Evolutionary conservation across 2,113 vertebrate genomes (phyloP).

Genomic region (Leucoraja erinaceus): DNA sequence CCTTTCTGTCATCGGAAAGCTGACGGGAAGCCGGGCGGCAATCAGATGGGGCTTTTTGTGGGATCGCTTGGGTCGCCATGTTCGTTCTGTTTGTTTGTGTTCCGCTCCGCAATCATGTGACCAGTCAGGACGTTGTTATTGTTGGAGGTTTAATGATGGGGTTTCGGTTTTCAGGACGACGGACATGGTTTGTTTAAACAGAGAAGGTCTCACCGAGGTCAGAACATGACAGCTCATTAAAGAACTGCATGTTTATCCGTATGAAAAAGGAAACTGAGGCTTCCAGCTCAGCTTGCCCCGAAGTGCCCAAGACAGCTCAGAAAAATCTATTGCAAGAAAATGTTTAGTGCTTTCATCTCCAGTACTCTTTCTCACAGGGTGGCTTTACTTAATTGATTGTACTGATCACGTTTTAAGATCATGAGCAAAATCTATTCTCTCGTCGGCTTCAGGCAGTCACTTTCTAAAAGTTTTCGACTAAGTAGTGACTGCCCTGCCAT

Average conservation of each 20-base stretch:
- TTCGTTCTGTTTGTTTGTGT: constrained; percentile 34
- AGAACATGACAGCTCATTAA: constrained; percentile 43
- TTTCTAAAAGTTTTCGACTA: not conserved
- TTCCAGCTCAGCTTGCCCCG: constrained; percentile 26
- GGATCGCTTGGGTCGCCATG: constrained; percentile 24
- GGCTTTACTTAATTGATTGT: not conserved
- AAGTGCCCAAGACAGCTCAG: not conserved
- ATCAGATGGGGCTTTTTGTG: constrained; percentile 24
- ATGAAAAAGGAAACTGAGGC: constrained; percentile 21
- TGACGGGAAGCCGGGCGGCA: constrained; percentile 21
- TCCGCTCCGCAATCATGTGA: constrained; percentile 31
- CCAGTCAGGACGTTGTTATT: constrained; percentile 37
- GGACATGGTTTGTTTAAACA: constrained; percentile 50
- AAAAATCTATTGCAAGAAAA: not conserved
- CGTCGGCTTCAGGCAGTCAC: not conserved
- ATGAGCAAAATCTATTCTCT: not conserved
- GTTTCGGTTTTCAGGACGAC: constrained; percentile 45
- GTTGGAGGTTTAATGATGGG: constrained; percentile 37
- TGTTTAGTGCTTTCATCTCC: constrained; percentile 11
- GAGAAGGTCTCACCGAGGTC: constrained; percentile 47
- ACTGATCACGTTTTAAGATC: not conserved
- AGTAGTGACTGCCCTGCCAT: not conserved
- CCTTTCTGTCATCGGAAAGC: constrained; percentile 25
- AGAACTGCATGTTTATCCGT: constrained; percentile 32
- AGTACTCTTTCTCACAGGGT: not conserved